Evolutionary conservation across 2,888 invertebrate genomes (phyloP).

Genomic region (Thelaira solivaga): DNA sequence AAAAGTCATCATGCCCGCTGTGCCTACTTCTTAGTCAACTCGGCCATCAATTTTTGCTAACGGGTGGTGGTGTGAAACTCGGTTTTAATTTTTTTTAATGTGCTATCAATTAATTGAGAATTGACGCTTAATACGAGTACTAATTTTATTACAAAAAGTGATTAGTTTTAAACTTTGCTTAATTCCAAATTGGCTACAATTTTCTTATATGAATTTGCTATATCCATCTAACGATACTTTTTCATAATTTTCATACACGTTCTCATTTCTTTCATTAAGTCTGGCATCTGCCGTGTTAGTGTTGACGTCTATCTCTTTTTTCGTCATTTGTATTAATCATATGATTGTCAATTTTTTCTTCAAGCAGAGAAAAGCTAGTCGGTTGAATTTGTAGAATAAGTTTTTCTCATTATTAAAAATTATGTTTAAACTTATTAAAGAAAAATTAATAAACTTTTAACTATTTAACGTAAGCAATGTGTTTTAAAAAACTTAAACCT

Average conservation of each 20-base stretch:
- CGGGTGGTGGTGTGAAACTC: no score
- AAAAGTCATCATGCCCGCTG: no score
- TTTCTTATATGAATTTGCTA: no score
- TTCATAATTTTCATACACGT: neutral
- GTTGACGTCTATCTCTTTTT: neutral
- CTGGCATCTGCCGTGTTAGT: neutral
- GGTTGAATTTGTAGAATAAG: slow-evolving; percentile 37
- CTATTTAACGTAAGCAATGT: slow-evolving; percentile 15
- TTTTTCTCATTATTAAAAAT: slow-evolving; percentile 26
- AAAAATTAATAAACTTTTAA: neutral
- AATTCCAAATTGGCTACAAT: no score
- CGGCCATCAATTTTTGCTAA: no score
- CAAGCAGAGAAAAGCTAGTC: slow-evolving; percentile 43
- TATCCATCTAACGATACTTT: no score
- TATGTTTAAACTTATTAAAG: neutral
- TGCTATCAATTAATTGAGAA: no score
- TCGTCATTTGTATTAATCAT: slow-evolving; percentile 31
- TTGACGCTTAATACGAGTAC: no score
- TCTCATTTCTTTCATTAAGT: neutral
- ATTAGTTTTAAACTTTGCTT: no score
- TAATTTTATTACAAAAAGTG: no score
- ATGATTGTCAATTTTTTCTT: slow-evolving; percentile 33
- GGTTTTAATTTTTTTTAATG: no score
- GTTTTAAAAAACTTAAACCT: neutral
- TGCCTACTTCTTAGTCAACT: no score